Evolutionary conservation across 2,113 vertebrate genomes (phyloP), one percentile per base, ranked within the genome.

Genomic region (Siphamia tubifer): DNA sequence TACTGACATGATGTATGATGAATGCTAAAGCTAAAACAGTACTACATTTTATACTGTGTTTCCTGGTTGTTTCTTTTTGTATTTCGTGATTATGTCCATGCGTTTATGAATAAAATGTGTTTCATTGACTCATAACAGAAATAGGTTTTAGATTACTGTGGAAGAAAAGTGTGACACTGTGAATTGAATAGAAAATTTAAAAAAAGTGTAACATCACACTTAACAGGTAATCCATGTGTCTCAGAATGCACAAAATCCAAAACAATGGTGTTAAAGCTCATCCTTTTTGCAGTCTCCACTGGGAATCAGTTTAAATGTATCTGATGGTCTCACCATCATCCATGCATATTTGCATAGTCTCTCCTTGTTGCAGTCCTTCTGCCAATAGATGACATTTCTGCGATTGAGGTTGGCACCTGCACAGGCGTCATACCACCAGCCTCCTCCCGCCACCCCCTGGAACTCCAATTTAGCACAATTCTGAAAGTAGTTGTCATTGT

Each of bases 401-500:
- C 92, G 92, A 84, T 95, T 96, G 6, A 94, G 89, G 62, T 94
- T 95, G 36, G 93, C 93, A 2, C 92, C 92, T 0, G 93, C 95
- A 5, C 93, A 96, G 0, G 93, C 94, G 0, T 95, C 93, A 0
- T 94, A 95, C 94, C 93, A 96, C 92, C 94, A 96, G 3, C 93
- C 93, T 19, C 91, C 93, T 5, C 93, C 93, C 0, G 93, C 79
- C 24, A 94, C 60, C 0, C 91, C 94, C 27, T 90, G 93, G 45
- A 91, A 92, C 62, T 95, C 92, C 76, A 96, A 17, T 66, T 90
- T 93, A 51, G 93, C 94, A 40, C 90, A 95, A 3, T 95, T 95
- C 77, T 94, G 92, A 54, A 92, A 94, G 74, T 93, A 95, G 73
- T 95, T 96, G 75, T 95, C 93, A 0, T 95, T 95, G 83, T 95